Evolutionary conservation across 2,113 vertebrate species (phyloP).

Genomic region (Oncorhynchus masou): DNA sequence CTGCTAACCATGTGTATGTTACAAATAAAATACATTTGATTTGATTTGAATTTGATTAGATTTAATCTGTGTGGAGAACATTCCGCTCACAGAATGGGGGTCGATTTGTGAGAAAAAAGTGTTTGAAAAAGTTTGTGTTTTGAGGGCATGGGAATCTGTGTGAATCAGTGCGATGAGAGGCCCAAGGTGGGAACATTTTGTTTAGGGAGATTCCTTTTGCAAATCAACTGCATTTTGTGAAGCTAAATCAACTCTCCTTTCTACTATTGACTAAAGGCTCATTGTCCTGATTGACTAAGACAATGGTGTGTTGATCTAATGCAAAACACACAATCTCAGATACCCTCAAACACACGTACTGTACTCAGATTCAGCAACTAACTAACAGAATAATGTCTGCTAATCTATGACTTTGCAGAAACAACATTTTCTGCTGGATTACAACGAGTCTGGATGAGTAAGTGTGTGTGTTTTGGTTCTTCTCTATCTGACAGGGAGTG

Average conservation of each 20-base stretch:
- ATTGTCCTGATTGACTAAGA: not conserved
- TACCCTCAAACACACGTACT: no score
- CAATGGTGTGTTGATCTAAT: no score
- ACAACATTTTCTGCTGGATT: not conserved
- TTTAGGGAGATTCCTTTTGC: not conserved
- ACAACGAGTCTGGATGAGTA: not conserved
- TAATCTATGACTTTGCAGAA: not conserved
- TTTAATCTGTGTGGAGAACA: constrained; percentile 12
- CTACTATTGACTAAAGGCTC: not conserved
- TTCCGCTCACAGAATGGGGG: constrained; percentile 10
- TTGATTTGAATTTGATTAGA: no score
- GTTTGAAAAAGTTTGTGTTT: not conserved
- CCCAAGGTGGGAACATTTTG: not conserved
- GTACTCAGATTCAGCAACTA: not conserved
- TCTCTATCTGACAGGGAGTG: not conserved
- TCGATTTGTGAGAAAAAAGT: not conserved
- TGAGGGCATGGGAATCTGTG: not conserved
- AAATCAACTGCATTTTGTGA: not conserved
- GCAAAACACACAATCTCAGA: no score
- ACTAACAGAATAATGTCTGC: not conserved
- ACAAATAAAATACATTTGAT: no score
- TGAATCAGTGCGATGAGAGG: not conserved
- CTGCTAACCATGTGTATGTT: no score
- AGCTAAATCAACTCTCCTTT: not conserved
- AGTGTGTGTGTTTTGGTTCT: not conserved